Base-by-base conservation (phyloP, 2,888 invertebrate species). In the Alviniconcha strummeri region DNA sequence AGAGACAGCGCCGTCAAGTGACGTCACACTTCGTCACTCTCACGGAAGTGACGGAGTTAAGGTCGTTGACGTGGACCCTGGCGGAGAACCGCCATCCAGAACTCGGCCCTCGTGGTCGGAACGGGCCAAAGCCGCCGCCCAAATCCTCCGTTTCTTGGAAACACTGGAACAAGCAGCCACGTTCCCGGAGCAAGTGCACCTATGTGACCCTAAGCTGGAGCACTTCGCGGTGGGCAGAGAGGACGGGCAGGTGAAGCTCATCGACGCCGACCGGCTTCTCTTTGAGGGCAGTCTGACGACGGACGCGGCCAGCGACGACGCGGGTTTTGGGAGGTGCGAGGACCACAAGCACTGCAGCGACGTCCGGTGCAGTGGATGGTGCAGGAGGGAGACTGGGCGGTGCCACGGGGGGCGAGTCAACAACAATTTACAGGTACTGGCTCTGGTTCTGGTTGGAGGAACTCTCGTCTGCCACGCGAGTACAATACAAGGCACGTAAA, bases 331-430 rank as follows among this genome's bases (percentile, higher is more conserved):
- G 6, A 60, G 52, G 52, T 78, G 78, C 78, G 15, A 60, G 5
- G 52, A 78, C 36, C 78, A 78, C 78, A 15, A 64, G 64, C 60
- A 78, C 64, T 78, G 78, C 78, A 78, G 78, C 64, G 78, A 78
- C 78, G 78, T 78, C 64, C 60, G 60, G 78, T 78, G 78, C 64
- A 78, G 78, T 17, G 78, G 78, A 6, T 78, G 78, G 78, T 78
- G 78, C 64, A 36, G 64, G 60, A 78, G 36, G 15, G 64, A 36
- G 36, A 64, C n/a, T 52, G 78, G 78, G 5, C 11, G 78, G 64
- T 78, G 78, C 19, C 60, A 36, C 11, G n/a, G 57, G 36, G 19
- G 36, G 5, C 78, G 36, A n/a, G 52, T 64, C 78, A 78, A 78
- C 64, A 78, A 78, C 57, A 78, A 78, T 64, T 52, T 78, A 36